Evolutionary conservation across 2,113 vertebrate genomes (phyloP).

Genomic region (Caranx ignobilis): DNA sequence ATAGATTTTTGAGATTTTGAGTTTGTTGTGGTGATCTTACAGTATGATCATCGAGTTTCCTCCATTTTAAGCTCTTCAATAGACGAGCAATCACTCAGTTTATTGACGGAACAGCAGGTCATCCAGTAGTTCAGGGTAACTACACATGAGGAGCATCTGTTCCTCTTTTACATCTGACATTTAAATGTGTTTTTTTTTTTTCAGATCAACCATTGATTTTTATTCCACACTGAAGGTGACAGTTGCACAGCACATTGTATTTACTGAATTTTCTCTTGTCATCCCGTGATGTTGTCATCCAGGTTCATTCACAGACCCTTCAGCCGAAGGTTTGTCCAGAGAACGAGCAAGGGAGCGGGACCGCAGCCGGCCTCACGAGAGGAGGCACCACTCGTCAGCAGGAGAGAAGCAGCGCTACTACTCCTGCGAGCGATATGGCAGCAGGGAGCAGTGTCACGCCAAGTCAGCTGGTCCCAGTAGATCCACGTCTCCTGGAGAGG

Average conservation of each 20-base stretch:
- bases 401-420: slow-evolving; percentile 95
- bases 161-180: too few relatives aligned
- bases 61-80: too few relatives aligned
- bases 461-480: slow-evolving; percentile 89
- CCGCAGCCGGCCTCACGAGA: slow-evolving; percentile 92
- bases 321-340: slow-evolving; percentile 80
- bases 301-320: slow-evolving; percentile 63
- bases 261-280: neutral
- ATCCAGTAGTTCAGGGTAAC: too few relatives aligned
- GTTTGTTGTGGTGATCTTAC: too few relatives aligned
- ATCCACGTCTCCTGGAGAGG: slow-evolving; percentile 89
- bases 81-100: too few relatives aligned
- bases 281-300: neutral
- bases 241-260: neutral
- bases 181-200: too few relatives aligned
- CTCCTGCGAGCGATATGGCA: slow-evolving; percentile 94
- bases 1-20: neutral
- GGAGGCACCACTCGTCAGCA: slow-evolving; percentile 90
- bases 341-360: slow-evolving; percentile 90
- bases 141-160: too few relatives aligned
- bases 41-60: too few relatives aligned
- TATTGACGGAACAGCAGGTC: too few relatives aligned
- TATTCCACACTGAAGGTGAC: too few relatives aligned
- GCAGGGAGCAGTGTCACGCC: slow-evolving; percentile 88
- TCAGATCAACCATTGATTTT: too few relatives aligned